Evolutionary conservation across 92 coral and sea anemone species (phyloP).

Genomic region (Umimayanthus chanpuru): DNA sequence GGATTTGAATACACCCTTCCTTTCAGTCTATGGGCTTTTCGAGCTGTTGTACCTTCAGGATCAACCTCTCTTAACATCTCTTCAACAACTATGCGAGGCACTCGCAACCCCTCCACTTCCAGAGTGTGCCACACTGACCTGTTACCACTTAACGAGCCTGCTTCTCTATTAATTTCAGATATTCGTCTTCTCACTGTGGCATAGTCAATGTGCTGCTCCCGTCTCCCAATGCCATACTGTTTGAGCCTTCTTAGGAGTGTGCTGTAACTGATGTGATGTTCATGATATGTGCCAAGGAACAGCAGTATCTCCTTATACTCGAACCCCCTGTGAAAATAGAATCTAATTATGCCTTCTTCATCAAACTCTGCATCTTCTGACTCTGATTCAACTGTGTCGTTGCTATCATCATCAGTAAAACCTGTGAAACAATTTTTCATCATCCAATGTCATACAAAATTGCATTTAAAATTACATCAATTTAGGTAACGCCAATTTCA

Average conservation of each 20-base stretch:
- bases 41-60: too few relatives aligned
- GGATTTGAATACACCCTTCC: too few relatives aligned
- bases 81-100: too few relatives aligned
- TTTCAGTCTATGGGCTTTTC: too few relatives aligned
- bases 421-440: constrained; percentile 27
- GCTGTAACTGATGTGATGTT: constrained; percentile 59
- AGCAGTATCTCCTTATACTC: constrained; percentile 58
- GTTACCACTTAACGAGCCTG: too few relatives aligned
- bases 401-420: constrained; percentile 25
- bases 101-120: too few relatives aligned
- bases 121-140: too few relatives aligned
- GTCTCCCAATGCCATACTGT: constrained; percentile 62
- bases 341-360: constrained; percentile 54
- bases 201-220: constrained; percentile 48
- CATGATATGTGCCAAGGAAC: constrained; percentile 56
- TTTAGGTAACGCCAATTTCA: constrained; percentile 1
- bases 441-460: constrained; percentile 39
- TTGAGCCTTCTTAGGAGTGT: constrained; percentile 60
- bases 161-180: constrained; percentile 32
- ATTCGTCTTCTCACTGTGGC: constrained; percentile 56
- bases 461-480: constrained; percentile 13
- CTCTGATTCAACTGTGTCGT: constrained; percentile 47
- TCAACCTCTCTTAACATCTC: too few relatives aligned
- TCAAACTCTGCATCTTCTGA: constrained; percentile 54
- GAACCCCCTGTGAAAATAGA: constrained; percentile 59